phyloP scores from a whole-genome alignment of 2,797 vertebrate species.

The Darevskia mixta region DNA sequence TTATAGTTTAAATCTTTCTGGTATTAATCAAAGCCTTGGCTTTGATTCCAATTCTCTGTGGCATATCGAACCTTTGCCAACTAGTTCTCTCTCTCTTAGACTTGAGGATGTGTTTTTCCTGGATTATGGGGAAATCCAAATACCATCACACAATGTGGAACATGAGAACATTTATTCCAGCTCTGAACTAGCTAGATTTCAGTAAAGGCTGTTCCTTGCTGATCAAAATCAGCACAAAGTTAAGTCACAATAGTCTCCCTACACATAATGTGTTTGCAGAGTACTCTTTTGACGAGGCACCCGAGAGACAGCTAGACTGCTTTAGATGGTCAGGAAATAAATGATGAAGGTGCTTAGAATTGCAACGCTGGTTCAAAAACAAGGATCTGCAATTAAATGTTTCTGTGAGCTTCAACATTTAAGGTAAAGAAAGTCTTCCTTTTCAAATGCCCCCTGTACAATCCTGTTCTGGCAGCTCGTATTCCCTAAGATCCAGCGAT shows the following conservation, averaged over 20 bases:
- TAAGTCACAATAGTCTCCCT: not conserved
- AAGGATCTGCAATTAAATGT: not conserved
- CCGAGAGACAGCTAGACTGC: not conserved
- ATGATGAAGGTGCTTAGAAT: not conserved
- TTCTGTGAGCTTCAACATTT: not conserved
- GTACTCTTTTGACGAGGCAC: not conserved
- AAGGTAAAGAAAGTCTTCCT: not conserved
- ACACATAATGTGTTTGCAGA: not conserved
- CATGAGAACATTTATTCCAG: not conserved
- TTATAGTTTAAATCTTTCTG: not conserved
- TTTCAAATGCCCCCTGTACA: not conserved
- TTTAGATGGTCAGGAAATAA: not conserved
- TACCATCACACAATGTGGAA: not conserved
- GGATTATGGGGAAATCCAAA: not conserved
- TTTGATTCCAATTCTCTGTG: conserved; percentile 3
- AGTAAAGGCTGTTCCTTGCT: not conserved
- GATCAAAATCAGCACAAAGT: not conserved
- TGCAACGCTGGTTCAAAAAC: not conserved
- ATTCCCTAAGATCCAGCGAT: not conserved
- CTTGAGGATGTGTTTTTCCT: not conserved
- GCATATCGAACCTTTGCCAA: not conserved
- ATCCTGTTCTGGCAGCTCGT: not conserved
- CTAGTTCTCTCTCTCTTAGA: not conserved
- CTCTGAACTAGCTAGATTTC: not conserved
- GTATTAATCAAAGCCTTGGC: not conserved